Conservation (phyloP, 2,888 invertebrate species). For the Apamea epomidion region DNA sequence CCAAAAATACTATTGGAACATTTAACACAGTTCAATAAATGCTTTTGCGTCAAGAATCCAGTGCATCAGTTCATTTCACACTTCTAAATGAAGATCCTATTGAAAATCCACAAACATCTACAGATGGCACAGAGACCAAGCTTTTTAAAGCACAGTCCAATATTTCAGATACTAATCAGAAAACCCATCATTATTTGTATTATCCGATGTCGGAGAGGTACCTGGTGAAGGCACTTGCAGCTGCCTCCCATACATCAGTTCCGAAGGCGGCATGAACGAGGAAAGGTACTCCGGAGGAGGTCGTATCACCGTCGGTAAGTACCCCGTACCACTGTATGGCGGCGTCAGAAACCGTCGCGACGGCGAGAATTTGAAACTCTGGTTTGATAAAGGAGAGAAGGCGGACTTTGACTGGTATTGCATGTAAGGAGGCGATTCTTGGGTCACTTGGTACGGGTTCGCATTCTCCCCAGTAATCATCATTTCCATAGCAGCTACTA, state of each 20-base stretch:
- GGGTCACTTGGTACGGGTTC: slow-evolving; percentile 81
- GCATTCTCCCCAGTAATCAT: slow-evolving; percentile 92
- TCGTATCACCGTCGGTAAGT: slow-evolving; percentile 94
- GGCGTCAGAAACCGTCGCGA: slow-evolving; percentile 95
- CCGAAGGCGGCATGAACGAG: slow-evolving; percentile 86
- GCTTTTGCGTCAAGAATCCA: neutral
- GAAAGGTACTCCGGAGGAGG: slow-evolving; percentile 89
- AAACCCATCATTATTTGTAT: slow-evolving; percentile 88
- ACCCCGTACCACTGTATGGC: slow-evolving; percentile 95
- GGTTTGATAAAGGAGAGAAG: slow-evolving; percentile 93
- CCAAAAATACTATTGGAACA: neutral
- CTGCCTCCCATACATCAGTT: slow-evolving; percentile 87
- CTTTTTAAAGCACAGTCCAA: slow-evolving; percentile 73
- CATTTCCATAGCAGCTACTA: slow-evolving; percentile 97
- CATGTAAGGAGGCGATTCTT: slow-evolving; percentile 86
- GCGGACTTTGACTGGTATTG: slow-evolving; percentile 93
- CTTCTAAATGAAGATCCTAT: neutral
- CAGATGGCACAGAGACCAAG: slow-evolving; percentile 9
- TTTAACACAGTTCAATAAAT: neutral
- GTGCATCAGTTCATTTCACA: neutral
- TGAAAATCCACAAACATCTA: neutral
- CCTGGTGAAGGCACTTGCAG: slow-evolving; percentile 87
- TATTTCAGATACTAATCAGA: slow-evolving; percentile 83
- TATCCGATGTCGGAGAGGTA: slow-evolving; percentile 88
- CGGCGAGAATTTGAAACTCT: slow-evolving; percentile 91